Evolutionary conservation across 2,888 invertebrate species (phyloP), one percentile per base, ranked within the genome.

Genomic region (Auanema freiburgensis): DNA sequence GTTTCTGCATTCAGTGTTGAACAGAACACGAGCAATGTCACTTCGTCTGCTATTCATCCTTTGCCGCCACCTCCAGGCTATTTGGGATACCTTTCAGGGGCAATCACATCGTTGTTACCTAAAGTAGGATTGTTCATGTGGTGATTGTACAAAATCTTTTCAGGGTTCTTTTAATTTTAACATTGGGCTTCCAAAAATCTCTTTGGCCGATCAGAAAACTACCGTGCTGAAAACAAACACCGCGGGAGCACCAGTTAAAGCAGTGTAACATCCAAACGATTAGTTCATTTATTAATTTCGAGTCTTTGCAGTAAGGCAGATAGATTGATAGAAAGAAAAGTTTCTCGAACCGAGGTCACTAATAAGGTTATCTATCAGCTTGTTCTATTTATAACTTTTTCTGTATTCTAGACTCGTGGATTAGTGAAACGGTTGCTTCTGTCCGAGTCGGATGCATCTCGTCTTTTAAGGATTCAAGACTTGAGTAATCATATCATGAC

Each of bases 401-500:
- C n/a, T n/a, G n/a, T n/a, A n/a, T n/a, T n/a, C n/a, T 65, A 71
- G 54, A 79, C 79, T 11, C 59, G 65, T 2, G 67, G 69, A 6
- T 66, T 79, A 11, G 65, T 79, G 14, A 66, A 66, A 33, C 67
- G 71, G 33, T 25, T 80, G 10, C 49, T 76, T 16, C 18, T 61
- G 1, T 67, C 79, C 0, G 74, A 78, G 59, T 71, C 76, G 3
- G 43, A 63, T 6, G 46, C 61, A 6, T 72, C 77, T 3, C 50
- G 59, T 23, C 46, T 74, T 18, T 41, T 65, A 40, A 60, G 75
- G 3, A 69, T 76, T 8, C 69, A 68, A 12, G 73, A 79, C 24
- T 69, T 81, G 21, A 69, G 65, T 49, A 63, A 67, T 1, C 81
- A 81, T 52, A 66, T 81, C n/a, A 67, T 76, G 63, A 60, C 65